phyloP scores from a whole-genome alignment of 2,888 invertebrate genomes.

The Noctua comes region DNA sequence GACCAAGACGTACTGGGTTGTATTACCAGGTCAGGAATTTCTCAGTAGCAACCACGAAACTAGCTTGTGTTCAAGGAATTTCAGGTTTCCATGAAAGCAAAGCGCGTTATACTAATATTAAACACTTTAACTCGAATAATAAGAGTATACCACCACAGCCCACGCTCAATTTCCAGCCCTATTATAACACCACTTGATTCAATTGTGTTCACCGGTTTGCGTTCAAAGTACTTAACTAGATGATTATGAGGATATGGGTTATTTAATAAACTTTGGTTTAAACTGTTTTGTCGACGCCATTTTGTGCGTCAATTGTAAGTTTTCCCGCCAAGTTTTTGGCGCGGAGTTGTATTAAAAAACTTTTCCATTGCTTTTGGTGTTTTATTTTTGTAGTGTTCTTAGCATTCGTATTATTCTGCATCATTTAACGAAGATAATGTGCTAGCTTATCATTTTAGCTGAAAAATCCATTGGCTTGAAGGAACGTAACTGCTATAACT shows the following conservation, averaged over 20 bases:
- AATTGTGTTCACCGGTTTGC: slow-evolving; percentile 52
- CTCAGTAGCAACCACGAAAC: background rate
- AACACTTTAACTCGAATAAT: background rate
- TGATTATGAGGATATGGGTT: slow-evolving; percentile 66
- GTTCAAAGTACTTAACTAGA: slow-evolving; percentile 80
- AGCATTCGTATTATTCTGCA: background rate
- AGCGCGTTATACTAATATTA: background rate
- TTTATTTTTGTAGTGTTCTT: slow-evolving; percentile 33
- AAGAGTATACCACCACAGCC: slow-evolving; percentile 30
- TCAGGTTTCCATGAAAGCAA: background rate
- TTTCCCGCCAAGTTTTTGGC: slow-evolving; percentile 59
- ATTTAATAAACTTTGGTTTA: slow-evolving; percentile 66
- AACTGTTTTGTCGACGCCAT: slow-evolving; percentile 64
- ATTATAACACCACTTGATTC: slow-evolving; percentile 47
- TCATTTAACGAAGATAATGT: background rate
- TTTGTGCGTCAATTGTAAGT: slow-evolving; percentile 60
- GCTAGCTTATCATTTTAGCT: background rate
- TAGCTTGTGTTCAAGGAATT: background rate
- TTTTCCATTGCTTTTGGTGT: slow-evolving; percentile 62
- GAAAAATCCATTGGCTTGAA: background rate
- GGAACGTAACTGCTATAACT: too few relatives aligned
- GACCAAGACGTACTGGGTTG: background rate
- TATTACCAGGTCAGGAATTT: background rate
- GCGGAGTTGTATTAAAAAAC: slow-evolving; percentile 77
- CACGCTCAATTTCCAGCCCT: slow-evolving; percentile 38